phyloP scores from a whole-genome alignment of 2,797 vertebrate genomes.

The Pseudomugil gertrudae region DNA sequence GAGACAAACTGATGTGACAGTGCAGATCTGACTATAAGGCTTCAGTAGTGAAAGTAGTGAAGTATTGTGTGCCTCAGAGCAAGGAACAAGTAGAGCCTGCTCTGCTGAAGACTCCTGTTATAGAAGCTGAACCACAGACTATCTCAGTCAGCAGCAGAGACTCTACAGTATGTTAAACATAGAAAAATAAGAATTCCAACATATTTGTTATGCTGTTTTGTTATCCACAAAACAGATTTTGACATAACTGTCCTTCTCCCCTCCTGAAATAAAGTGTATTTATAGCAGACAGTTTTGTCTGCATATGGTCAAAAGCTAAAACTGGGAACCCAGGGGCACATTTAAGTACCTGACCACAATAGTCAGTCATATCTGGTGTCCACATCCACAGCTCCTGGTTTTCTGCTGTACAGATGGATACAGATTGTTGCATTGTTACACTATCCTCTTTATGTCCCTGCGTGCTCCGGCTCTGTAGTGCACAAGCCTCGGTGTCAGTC shows the following conservation, averaged over 20 bases:
- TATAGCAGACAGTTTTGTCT: constrained; percentile 49
- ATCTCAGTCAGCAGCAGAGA: constrained; percentile 1
- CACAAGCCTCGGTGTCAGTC: constrained; percentile 43
- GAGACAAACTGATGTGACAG: constrained; percentile 31
- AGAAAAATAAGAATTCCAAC: constrained; percentile 12
- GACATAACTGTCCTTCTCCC: constrained; percentile 27
- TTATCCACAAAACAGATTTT: constrained; percentile 40
- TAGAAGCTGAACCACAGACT: constrained; percentile 23
- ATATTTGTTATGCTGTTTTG: constrained; percentile 27
- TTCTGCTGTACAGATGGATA: constrained; percentile 51
- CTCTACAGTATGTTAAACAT: constrained; percentile 2
- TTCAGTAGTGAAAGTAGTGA: constrained; percentile 7
- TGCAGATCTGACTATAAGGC: constrained; percentile 8
- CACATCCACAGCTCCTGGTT: constrained; percentile 59
- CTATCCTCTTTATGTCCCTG: constrained; percentile 66
- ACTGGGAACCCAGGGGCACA: constrained; percentile 55
- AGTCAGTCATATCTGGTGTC: constrained; percentile 70
- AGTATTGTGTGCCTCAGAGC: constrained; percentile 28
- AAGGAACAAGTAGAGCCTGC: constrained; percentile 28
- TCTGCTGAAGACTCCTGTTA: constrained; percentile 7
- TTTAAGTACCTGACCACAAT: constrained; percentile 69
- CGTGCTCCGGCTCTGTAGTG: constrained; percentile 48
- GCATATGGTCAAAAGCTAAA: constrained; percentile 59
- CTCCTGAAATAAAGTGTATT: constrained; percentile 44
- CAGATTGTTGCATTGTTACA: constrained; percentile 65